Conservation (phyloP, 2,797 vertebrate genomes). For the Ctenosaura bakeri region DNA sequence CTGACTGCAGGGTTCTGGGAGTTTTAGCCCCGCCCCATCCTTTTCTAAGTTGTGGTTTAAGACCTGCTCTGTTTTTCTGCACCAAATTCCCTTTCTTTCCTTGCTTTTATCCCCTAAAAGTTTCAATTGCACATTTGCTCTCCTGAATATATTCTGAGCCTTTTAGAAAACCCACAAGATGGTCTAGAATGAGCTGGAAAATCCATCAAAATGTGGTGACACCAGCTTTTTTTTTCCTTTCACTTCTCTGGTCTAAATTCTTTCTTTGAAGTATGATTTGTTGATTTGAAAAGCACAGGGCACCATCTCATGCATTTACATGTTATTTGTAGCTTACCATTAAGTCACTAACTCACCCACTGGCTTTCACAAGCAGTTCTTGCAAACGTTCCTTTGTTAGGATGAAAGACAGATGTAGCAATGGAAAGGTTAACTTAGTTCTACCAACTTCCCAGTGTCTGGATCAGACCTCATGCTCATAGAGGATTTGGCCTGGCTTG, state of each 20-base stretch:
- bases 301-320: background rate
- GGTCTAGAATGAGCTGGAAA: background rate
- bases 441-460: too few species aligned
- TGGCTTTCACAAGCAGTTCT: background rate
- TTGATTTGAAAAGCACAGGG: background rate
- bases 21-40: too few species aligned
- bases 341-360: background rate
- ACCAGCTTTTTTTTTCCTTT: too few species aligned
- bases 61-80: background rate
- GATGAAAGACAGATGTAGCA: background rate
- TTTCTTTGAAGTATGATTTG: background rate
- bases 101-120: background rate
- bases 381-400: background rate
- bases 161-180: background rate
- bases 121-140: background rate
- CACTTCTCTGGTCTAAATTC: background rate
- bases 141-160: background rate
- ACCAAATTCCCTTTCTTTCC: background rate
- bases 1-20: too few species aligned
- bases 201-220: too few species aligned
- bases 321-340: background rate
- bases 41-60: background rate
- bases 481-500: background rate
- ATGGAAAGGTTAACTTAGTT: too few species aligned
- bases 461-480: background rate